Conservation (phyloP, 2,113 vertebrate species). For the Pelvicachromis taeniatus region DNA sequence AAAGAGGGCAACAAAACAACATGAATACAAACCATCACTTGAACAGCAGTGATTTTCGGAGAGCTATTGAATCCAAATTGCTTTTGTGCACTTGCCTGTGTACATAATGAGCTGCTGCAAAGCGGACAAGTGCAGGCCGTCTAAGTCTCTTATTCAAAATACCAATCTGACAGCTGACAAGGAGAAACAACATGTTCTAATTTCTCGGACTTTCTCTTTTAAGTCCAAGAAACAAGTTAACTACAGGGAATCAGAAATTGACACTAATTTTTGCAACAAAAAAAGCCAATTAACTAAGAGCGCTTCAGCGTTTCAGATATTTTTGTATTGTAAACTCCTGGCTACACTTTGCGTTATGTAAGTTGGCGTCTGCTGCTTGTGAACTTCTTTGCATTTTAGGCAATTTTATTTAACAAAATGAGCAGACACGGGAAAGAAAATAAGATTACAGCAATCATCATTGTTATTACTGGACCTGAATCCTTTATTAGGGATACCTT, state of each 20-base stretch:
- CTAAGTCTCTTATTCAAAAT: not conserved
- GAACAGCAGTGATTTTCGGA: not conserved
- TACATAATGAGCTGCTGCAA: not conserved
- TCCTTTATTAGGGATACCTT: not conserved
- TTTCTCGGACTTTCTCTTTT: not conserved
- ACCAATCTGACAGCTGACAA: not conserved
- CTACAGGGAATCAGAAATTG: not conserved
- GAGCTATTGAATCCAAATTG: not conserved
- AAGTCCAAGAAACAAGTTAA: not conserved
- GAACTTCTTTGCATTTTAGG: not conserved
- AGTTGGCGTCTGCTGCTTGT: not conserved
- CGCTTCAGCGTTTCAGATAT: not conserved
- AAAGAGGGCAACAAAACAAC: not conserved
- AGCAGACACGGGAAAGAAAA: not conserved
- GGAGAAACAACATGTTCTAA: not conserved
- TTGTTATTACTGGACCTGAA: not conserved
- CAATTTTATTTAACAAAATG: not conserved
- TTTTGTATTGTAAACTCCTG: not conserved
- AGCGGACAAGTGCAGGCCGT: not conserved
- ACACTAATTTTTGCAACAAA: not conserved
- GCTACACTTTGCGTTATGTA: not conserved
- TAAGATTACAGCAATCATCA: not conserved
- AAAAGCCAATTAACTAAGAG: not conserved
- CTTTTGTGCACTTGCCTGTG: not conserved
- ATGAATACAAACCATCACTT: not conserved